A percentile compares a stretch with the other conserved stretches of the same genome.
phyloP scores from a whole-genome alignment of 2,797 vertebrate species.

The Nannoperca obscura region DNA sequence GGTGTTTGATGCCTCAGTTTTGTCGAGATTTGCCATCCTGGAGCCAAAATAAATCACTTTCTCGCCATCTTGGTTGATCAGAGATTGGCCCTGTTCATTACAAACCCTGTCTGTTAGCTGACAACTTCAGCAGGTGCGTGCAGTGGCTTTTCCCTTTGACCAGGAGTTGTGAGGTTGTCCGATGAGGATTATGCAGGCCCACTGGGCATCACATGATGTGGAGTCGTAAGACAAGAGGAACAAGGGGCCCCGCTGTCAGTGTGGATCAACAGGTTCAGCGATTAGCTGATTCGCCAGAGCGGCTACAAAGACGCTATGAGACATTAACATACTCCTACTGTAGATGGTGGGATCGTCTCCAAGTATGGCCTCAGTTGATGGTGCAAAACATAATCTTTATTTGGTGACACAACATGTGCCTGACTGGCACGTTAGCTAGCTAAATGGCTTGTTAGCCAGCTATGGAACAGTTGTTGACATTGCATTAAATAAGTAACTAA shows the following conservation, averaged over 20 bases:
- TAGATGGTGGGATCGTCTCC: not conserved
- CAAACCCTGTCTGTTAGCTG: too few species aligned
- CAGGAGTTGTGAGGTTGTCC: not conserved
- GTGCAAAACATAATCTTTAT: constrained; percentile 11
- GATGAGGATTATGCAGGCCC: constrained; percentile 41
- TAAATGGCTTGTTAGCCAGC: not conserved
- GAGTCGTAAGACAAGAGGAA: constrained; percentile 12
- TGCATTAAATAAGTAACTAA: not conserved
- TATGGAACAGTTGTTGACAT: not conserved
- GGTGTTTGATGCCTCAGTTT: not conserved
- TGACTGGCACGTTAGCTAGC: constrained; percentile 6
- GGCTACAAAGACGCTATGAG: too few species aligned
- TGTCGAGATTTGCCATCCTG: not conserved
- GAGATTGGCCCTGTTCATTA: too few species aligned
- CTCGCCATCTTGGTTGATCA: not conserved
- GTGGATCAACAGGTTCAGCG: constrained; percentile 23
- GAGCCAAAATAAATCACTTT: not conserved
- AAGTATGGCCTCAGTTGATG: not conserved
- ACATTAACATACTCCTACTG: not conserved
- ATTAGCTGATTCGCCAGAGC: constrained; percentile 28
- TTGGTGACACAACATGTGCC: constrained; percentile 34
- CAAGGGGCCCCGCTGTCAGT: constrained; percentile 8
- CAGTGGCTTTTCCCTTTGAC: not conserved
- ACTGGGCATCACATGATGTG: constrained; percentile 55
- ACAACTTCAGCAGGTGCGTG: not conserved